phyloP scores from a whole-genome alignment of 1,140 invertebrate species.

The Batillaria attramentaria region DNA sequence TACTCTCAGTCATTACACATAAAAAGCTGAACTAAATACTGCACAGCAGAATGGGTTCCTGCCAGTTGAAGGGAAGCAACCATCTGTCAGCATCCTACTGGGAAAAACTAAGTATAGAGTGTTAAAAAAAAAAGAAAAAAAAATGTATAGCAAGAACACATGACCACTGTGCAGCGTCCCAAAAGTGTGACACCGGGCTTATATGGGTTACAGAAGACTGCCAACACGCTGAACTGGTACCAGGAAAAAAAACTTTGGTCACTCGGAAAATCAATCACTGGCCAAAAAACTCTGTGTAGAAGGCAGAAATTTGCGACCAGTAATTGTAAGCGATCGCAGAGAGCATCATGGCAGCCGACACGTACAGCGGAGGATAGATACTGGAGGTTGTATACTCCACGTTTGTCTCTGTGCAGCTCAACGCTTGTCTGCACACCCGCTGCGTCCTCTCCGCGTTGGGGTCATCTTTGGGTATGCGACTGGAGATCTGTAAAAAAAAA shows the following conservation, averaged over 20 bases:
- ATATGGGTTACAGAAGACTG: not conserved
- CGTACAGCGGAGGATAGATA: slow-evolving; percentile 52
- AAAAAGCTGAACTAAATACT: too few relatives aligned
- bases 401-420: slow-evolving; percentile 37
- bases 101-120: too few relatives aligned
- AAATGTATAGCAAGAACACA: too few relatives aligned
- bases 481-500: slow-evolving; percentile 48
- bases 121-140: too few relatives aligned
- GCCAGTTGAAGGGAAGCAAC: too few relatives aligned
- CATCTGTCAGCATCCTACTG: too few relatives aligned
- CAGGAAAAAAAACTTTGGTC: not conserved
- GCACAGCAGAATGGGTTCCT: too few relatives aligned
- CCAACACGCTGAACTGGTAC: not conserved
- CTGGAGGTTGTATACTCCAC: slow-evolving; percentile 45
- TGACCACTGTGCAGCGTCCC: too few relatives aligned
- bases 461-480: slow-evolving; percentile 47
- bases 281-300: slow-evolving; percentile 35
- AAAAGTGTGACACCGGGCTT: too few relatives aligned
- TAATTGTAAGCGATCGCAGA: slow-evolving; percentile 56
- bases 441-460: slow-evolving; percentile 30
- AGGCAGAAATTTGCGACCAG: slow-evolving; percentile 42
- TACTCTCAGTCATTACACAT: too few relatives aligned
- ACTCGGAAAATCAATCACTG: not conserved
- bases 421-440: slow-evolving; percentile 30
- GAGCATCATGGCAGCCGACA: slow-evolving; percentile 52